Conservation (phyloP, 2,113 vertebrate species). For the Forbesichthys agassizii region DNA sequence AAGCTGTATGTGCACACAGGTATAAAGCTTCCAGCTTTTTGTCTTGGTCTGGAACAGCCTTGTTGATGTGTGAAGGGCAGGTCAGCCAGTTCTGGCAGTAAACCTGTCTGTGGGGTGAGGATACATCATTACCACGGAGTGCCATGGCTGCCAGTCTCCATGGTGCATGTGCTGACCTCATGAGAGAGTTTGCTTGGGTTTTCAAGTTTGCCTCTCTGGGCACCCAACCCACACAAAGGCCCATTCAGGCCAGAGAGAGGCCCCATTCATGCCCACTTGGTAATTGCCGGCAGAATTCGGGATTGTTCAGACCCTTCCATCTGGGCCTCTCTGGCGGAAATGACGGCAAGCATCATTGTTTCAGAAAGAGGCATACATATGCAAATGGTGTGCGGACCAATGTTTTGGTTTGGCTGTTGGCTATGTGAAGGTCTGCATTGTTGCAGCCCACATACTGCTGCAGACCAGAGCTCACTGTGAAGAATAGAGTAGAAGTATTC, state of each 20-base stretch:
- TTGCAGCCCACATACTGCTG: slow-evolving; percentile 42
- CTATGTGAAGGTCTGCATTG: background rate
- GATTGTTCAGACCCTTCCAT: slow-evolving; percentile 75
- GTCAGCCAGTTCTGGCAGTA: too few species aligned
- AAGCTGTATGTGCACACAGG: too few species aligned
- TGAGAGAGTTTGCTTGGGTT: slow-evolving; percentile 73
- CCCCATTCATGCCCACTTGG: slow-evolving; percentile 73
- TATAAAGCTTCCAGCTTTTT: too few species aligned
- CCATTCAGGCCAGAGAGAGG: slow-evolving; percentile 72
- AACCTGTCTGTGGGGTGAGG: too few species aligned
- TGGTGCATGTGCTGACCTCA: slow-evolving; percentile 70
- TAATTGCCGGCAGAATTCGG: slow-evolving; percentile 74
- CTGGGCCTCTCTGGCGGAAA: slow-evolving; percentile 68
- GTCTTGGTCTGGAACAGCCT: too few species aligned
- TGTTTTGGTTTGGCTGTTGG: background rate
- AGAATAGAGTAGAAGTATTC: slow-evolving; percentile 2
- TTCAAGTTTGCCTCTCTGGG: slow-evolving; percentile 58
- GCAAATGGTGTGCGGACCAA: slow-evolving; percentile 6
- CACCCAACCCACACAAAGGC: slow-evolving; percentile 72
- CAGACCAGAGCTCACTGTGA: slow-evolving; percentile 58
- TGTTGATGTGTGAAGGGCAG: too few species aligned
- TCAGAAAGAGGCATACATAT: slow-evolving; percentile 64
- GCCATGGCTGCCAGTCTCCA: slow-evolving; percentile 56
- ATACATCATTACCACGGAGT: too few species aligned
- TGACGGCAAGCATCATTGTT: slow-evolving; percentile 63